A percentile compares a stretch with the other conserved stretches of the same genome.
Evolutionary conservation across 2,113 vertebrate species (phyloP).

Genomic region (Meriones unguiculatus): DNA sequence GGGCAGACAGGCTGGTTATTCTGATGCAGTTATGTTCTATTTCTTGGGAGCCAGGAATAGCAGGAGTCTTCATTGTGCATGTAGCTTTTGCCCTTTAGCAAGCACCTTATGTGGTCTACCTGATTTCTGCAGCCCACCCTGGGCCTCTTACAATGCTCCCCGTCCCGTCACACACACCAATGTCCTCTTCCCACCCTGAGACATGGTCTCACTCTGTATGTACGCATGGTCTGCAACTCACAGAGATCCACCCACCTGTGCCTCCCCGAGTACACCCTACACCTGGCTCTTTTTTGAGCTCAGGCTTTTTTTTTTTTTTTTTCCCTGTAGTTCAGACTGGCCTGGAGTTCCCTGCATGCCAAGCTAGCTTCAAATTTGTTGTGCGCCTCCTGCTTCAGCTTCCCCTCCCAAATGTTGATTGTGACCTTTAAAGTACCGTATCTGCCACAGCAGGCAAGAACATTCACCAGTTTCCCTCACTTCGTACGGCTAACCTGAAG

Average conservation of each 20-base stretch:
- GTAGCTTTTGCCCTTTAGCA: neutral
- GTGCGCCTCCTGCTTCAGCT: neutral
- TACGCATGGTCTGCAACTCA: neutral
- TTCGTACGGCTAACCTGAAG: neutral
- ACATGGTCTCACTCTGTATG: neutral
- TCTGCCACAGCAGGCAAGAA: neutral
- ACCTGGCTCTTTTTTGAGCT: neutral
- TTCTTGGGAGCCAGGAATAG: neutral
- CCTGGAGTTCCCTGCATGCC: neutral
- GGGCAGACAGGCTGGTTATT: neutral
- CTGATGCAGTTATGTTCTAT: neutral
- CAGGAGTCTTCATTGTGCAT: neutral
- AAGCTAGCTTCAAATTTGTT: neutral
- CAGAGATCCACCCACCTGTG: neutral
- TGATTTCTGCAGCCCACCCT: constrained; percentile 12
- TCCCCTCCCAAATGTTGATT: neutral
- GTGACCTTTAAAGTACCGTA: neutral
- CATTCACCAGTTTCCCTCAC: neutral
- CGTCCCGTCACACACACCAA: no score
- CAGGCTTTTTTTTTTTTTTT: neutral
- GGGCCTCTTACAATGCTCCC: neutral
- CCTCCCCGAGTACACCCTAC: neutral
- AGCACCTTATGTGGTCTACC: neutral
- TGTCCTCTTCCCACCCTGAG: no score
- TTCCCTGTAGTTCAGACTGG: neutral